Conservation (phyloP, 1,140 invertebrate species). For the Scaptomyza montana region DNA sequence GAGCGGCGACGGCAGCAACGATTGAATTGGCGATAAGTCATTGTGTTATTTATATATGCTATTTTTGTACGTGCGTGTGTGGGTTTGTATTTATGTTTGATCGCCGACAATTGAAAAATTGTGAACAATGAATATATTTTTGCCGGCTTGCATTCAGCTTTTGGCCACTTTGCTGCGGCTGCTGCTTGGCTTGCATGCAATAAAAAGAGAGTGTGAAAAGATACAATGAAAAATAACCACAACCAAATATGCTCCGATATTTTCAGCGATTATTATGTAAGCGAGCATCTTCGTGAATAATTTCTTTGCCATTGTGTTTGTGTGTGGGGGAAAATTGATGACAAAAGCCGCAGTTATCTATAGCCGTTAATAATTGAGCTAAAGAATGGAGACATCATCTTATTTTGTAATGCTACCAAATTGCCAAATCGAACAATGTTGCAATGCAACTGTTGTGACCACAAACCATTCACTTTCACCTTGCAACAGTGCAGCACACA, state of each 20-base stretch:
- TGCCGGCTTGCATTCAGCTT: conserved; percentile 33
- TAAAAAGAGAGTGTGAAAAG: conserved; percentile 51
- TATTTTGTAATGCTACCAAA: conserved; percentile 41
- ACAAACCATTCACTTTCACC: conserved; percentile 65
- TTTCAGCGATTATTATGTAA: conserved; percentile 48
- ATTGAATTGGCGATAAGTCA: conserved; percentile 71
- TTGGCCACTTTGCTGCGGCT: conserved; percentile 10
- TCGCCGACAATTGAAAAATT: conserved; percentile 77
- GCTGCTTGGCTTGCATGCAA: no score
- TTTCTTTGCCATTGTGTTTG: conserved; percentile 31
- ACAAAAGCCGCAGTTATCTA: conserved; percentile 29
- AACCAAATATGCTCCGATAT: conserved; percentile 10
- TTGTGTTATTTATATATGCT: conserved; percentile 12
- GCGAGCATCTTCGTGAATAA: conserved; percentile 28
- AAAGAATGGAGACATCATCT: conserved; percentile 60
- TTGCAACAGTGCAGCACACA: conserved; percentile 14
- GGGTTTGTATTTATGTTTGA: conserved; percentile 52
- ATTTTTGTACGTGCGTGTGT: not conserved
- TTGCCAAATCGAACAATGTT: conserved; percentile 32
- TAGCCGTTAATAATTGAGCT: conserved; percentile 47
- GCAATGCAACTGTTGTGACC: conserved; percentile 6
- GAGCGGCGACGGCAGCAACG: conserved; percentile 36
- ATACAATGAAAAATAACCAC: conserved; percentile 9
- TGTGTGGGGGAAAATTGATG: conserved; percentile 2
- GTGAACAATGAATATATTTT: conserved; percentile 65